Conservation (phyloP, 1,140 invertebrate genomes). For the Mercenaria mercenaria region DNA sequence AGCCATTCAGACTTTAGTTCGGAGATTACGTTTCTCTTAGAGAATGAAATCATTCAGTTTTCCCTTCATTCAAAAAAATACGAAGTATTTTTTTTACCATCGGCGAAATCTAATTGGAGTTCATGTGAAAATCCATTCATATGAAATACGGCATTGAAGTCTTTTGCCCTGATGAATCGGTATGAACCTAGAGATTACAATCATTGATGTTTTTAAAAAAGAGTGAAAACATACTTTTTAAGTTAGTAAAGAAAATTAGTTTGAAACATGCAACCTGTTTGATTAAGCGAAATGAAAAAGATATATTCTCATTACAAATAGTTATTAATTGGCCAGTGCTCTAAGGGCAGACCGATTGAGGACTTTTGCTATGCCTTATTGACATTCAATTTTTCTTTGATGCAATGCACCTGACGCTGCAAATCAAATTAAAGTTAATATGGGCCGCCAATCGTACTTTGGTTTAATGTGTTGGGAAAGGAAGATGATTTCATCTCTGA, state of each 20-base stretch:
- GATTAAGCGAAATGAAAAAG: not conserved
- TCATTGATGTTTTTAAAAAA: not conserved
- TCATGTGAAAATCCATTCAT: conserved; percentile 25
- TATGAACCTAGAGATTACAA: not conserved
- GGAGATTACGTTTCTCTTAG: not conserved
- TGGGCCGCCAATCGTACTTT: too few species aligned
- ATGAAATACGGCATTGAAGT: not conserved
- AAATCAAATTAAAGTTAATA: too few species aligned
- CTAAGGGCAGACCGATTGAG: too few species aligned
- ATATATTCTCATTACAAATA: not conserved
- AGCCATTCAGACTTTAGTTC: conserved; percentile 13
- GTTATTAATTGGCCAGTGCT: not conserved
- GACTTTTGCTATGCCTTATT: too few species aligned
- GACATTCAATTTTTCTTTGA: too few species aligned
- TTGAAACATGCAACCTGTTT: conserved; percentile 9
- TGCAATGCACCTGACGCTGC: too few species aligned
- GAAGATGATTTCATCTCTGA: too few species aligned
- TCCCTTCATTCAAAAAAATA: conserved; percentile 10
- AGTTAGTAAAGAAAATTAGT: conserved; percentile 9
- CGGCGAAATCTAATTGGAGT: not conserved
- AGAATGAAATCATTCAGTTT: not conserved
- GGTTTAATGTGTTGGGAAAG: too few species aligned
- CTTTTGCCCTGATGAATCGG: not conserved
- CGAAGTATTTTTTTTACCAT: not conserved
- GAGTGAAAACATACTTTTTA: not conserved